Percentiles rank a stretch among this genome's conserved stretches.
Conservation (phyloP, 2,797 vertebrate genomes). For the Anguilla megastoma region DNA sequence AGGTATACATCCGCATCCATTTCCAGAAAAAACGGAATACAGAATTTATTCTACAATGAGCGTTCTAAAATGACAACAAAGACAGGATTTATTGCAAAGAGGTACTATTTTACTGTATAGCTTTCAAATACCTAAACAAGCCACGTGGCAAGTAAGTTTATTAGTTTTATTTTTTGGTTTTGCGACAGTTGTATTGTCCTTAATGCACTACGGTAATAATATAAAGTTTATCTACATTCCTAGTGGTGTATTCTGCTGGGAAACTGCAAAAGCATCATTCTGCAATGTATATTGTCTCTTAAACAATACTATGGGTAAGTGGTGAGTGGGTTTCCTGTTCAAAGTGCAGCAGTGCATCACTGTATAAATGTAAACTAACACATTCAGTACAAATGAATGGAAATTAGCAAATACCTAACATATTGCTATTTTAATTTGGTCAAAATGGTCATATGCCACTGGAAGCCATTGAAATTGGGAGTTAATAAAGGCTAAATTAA, state of each 20-base stretch:
- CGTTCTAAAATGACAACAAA: not conserved
- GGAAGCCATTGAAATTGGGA: not conserved
- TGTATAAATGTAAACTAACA: not conserved
- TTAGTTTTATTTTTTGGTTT: not conserved
- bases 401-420: not conserved
- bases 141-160: not conserved
- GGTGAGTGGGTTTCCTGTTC: not conserved
- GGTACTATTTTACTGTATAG: not conserved
- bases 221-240: not conserved
- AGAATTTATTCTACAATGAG: not conserved
- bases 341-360: not conserved
- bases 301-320: not conserved
- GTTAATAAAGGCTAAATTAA: not conserved
- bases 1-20: constrained; percentile 6
- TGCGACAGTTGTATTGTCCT: not conserved
- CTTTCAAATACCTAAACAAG: not conserved
- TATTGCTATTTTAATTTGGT: not conserved
- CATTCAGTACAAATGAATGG: not conserved
- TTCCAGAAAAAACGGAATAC: not conserved
- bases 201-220: not conserved
- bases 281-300: not conserved
- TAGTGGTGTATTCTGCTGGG: not conserved
- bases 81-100: not conserved
- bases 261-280: not conserved
- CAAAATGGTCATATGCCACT: not conserved